phyloP scores from a whole-genome alignment of 2,113 vertebrate genomes.

The Psophia crepitans region DNA sequence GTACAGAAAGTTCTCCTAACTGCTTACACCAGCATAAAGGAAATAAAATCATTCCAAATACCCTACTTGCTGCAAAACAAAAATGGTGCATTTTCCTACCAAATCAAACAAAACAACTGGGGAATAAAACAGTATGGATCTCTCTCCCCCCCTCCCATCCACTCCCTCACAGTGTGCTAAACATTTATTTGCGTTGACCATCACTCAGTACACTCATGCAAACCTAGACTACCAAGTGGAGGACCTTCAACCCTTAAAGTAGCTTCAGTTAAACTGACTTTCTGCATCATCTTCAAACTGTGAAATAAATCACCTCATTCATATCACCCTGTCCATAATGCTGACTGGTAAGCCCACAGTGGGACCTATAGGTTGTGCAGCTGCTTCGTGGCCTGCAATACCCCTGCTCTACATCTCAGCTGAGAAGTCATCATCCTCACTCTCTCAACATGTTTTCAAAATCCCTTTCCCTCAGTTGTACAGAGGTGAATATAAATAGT shows the following conservation, averaged over 20 bases:
- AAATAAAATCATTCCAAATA: neutral
- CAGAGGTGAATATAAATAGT: neutral
- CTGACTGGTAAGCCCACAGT: neutral
- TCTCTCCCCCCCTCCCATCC: too few relatives aligned
- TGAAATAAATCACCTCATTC: neutral
- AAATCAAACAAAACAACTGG: neutral
- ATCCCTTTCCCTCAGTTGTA: neutral
- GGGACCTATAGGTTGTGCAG: neutral
- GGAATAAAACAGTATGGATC: neutral
- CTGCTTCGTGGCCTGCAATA: neutral
- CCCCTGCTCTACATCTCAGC: neutral
- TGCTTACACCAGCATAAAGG: neutral
- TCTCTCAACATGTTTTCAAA: neutral
- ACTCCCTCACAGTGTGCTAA: neutral
- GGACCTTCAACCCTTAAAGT: neutral
- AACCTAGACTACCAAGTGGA: neutral
- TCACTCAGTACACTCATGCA: neutral
- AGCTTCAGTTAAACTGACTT: neutral
- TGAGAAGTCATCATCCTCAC: neutral
- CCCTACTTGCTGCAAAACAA: neutral
- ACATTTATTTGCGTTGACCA: neutral
- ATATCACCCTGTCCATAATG: neutral
- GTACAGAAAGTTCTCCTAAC: neutral
- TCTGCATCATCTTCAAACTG: neutral
- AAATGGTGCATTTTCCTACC: neutral